Conservation (phyloP, 2,888 invertebrate species). For the Stenodema calcarata region DNA sequence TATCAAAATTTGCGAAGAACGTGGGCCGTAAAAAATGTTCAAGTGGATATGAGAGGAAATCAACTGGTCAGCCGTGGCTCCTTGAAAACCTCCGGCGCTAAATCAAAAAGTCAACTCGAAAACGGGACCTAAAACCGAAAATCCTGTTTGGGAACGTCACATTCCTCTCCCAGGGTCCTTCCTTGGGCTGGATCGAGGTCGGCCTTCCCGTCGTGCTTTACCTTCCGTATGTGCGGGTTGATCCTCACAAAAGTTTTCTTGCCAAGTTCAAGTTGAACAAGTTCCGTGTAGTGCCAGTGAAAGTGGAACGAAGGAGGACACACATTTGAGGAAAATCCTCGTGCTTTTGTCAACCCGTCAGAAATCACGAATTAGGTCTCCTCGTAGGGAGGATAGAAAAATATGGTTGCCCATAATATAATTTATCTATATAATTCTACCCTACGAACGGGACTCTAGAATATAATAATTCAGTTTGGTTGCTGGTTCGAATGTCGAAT, state of each 20-base stretch:
- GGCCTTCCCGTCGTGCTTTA: neutral
- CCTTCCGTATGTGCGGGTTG: neutral
- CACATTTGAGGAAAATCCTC: neutral
- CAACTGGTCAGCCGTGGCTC: neutral
- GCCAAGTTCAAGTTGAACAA: no score
- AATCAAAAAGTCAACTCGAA: conserved; percentile 32
- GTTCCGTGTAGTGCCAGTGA: neutral
- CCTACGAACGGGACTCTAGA: no score
- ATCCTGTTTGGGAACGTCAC: conserved; percentile 28
- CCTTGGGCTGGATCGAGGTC: neutral
- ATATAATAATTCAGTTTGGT: no score
- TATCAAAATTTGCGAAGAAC: neutral
- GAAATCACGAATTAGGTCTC: no score
- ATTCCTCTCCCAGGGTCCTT: neutral
- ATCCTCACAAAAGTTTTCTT: no score
- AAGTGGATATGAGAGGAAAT: neutral
- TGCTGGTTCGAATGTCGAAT: no score
- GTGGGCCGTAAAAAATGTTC: neutral
- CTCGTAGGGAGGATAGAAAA: no score
- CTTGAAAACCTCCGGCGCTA: conserved; percentile 3
- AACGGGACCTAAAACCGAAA: conserved; percentile 26
- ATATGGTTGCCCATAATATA: no score
- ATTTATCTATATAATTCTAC: no score
- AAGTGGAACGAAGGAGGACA: neutral
- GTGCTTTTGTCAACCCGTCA: neutral